phyloP scores from a whole-genome alignment of 1,140 invertebrate genomes.

The Drosophila nigromelanica region DNA sequence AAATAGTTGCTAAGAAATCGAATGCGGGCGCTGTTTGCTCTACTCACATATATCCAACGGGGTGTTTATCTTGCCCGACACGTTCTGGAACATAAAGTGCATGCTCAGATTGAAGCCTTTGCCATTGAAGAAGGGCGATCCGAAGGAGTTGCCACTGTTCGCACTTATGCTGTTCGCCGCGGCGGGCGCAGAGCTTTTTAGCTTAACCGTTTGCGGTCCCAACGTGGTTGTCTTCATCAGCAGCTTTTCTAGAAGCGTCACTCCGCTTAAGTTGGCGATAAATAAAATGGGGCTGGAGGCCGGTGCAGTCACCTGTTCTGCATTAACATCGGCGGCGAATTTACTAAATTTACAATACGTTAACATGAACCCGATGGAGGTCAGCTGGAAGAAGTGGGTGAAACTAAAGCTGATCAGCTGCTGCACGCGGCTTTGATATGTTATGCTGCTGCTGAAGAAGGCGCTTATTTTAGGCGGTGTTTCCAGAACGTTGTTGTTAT shows the following conservation, averaged over 20 bases:
- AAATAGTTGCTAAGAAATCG: not conserved
- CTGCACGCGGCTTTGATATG: constrained; percentile 73
- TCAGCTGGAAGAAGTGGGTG: constrained; percentile 70
- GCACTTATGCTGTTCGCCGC: constrained; percentile 60
- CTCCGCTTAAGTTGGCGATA: constrained; percentile 62
- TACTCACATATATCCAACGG: constrained; percentile 68
- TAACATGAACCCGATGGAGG: constrained; percentile 71
- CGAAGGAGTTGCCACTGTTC: constrained; percentile 41
- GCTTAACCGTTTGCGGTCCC: constrained; percentile 57
- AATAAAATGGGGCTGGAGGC: constrained; percentile 62
- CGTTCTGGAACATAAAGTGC: constrained; percentile 58
- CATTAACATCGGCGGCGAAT: constrained; percentile 60
- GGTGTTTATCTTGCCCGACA: constrained; percentile 61
- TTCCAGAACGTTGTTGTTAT: constrained; percentile 8
- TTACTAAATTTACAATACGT: constrained; percentile 79
- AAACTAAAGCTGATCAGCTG: constrained; percentile 82
- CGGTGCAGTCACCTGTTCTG: constrained; percentile 59
- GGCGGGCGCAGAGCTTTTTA: constrained; percentile 54
- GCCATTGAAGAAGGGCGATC: constrained; percentile 50
- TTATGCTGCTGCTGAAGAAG: constrained; percentile 69
- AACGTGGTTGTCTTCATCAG: constrained; percentile 56
- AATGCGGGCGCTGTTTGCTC: not conserved
- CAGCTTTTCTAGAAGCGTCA: constrained; percentile 63
- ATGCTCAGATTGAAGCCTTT: constrained; percentile 42
- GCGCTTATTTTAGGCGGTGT: constrained; percentile 40